These are phyloP conservation scores for Apistogramma diplotaenia DNA, from an alignment of 2,113 vertebrate species.

Conservation along the genomic window DNA sequence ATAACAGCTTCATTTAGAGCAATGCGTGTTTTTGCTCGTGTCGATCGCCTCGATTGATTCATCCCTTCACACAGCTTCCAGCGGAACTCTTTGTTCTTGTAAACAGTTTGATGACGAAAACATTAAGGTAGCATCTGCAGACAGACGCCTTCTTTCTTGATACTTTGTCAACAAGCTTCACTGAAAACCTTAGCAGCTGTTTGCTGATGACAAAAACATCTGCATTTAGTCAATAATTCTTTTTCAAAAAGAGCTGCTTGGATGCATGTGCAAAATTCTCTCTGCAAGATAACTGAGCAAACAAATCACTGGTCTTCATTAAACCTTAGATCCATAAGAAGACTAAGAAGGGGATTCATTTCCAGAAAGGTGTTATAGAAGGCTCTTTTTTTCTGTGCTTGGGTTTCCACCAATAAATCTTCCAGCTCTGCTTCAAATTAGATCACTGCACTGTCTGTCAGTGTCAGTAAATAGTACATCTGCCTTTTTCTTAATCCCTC, in stretches of 20 bases:
- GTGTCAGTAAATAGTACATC: neutral
- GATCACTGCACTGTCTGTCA: neutral
- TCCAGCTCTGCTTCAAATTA: neutral
- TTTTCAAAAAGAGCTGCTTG: neutral
- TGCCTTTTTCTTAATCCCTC: neutral
- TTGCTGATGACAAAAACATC: neutral
- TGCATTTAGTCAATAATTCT: neutral
- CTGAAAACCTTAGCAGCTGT: neutral
- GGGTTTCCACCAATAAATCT: neutral
- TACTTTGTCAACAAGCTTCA: neutral
- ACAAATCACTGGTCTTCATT: neutral
- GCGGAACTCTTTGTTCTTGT: neutral
- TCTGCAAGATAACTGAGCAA: no score
- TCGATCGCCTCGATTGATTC: neutral
- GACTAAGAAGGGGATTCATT: neutral
- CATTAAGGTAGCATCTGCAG: neutral
- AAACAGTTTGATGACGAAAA: neutral
- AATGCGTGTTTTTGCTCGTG: neutral
- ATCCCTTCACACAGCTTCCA: neutral
- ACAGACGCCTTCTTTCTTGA: neutral
- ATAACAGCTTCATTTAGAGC: neutral
- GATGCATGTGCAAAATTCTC: neutral
- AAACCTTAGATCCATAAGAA: neutral
- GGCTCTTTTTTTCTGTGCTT: neutral
- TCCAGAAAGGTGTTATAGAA: neutral